A percentile compares a stretch with the other conserved stretches of the same genome.
phyloP scores from a whole-genome alignment of 2,113 vertebrate species.

The Oreocharis arfaki region DNA sequence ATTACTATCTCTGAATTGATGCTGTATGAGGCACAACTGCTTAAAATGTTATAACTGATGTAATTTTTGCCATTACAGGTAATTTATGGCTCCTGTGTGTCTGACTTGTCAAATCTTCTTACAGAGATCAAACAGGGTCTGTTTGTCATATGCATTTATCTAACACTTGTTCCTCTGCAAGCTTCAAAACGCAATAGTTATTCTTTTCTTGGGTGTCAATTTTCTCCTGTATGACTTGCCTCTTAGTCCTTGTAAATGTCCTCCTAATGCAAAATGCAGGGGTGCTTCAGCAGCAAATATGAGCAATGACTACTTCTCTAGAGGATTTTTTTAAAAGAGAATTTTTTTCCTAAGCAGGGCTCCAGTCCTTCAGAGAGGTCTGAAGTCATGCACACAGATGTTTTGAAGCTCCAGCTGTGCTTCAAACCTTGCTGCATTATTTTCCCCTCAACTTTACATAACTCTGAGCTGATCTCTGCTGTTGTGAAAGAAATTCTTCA shows the following conservation, averaged over 20 bases:
- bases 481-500: background rate
- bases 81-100: conserved; percentile 61
- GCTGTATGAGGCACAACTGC: conserved; percentile 38
- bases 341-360: conserved; percentile 4
- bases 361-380: conserved; percentile 3
- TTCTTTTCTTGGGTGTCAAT: conserved; percentile 49
- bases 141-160: conserved; percentile 42
- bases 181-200: conserved; percentile 35
- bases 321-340: conserved; percentile 18
- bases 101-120: conserved; percentile 58
- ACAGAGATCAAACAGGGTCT: conserved; percentile 56
- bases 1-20: conserved; percentile 55
- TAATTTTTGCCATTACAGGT: conserved; percentile 63
- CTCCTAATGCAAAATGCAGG: conserved; percentile 40
- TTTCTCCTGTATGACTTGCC: background rate
- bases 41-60: conserved; percentile 63
- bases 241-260: conserved; percentile 48
- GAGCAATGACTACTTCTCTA: conserved; percentile 22
- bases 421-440: conserved; percentile 15
- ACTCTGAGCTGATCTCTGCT: background rate
- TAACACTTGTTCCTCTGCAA: conserved; percentile 45
- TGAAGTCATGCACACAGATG: conserved; percentile 7
- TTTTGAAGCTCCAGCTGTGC: conserved; percentile 18
- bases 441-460: background rate
- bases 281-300: conserved; percentile 22